A percentile compares a stretch with the other conserved stretches of the same genome.
These are phyloP conservation scores for Dimorphilus gyrociliatus DNA, from an alignment of 2,888 invertebrate genomes.

Conservation along the genomic window DNA sequence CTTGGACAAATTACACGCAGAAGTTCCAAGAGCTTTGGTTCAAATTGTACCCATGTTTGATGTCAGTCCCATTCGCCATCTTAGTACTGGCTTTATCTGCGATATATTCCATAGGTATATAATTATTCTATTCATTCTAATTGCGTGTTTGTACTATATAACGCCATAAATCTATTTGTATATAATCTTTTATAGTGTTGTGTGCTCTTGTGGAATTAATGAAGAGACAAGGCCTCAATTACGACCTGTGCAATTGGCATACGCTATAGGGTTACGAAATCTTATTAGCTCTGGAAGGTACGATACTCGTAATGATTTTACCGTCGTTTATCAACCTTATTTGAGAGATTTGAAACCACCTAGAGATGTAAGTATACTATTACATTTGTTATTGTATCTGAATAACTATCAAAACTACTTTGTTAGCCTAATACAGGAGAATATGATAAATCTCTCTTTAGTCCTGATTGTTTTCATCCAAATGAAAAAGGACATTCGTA, in stretches of 20 bases:
- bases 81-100: constrained; percentile 3
- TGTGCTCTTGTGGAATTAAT: constrained; percentile 7
- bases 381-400: no score
- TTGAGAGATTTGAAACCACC: constrained; percentile 18
- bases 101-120: constrained; percentile 3
- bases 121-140: not conserved
- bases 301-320: constrained; percentile 28
- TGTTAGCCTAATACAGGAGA: no score
- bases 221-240: constrained; percentile 3
- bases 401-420: no score
- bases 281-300: constrained; percentile 18
- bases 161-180: not conserved
- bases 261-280: constrained; percentile 6
- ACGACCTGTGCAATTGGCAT: constrained; percentile 6
- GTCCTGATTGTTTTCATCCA: no score
- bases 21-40: constrained; percentile 3
- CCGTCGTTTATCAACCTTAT: constrained; percentile 32
- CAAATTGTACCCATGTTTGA: constrained; percentile 4
- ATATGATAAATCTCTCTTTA: no score
- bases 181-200: not conserved
- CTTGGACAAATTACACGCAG: constrained; percentile 4
- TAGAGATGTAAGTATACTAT: constrained; percentile 9
- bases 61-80: constrained; percentile 1
- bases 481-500: no score
- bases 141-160: not conserved